Base-by-base conservation (phyloP, 2,888 invertebrate species). In the Eumacrocentrus americanus region DNA sequence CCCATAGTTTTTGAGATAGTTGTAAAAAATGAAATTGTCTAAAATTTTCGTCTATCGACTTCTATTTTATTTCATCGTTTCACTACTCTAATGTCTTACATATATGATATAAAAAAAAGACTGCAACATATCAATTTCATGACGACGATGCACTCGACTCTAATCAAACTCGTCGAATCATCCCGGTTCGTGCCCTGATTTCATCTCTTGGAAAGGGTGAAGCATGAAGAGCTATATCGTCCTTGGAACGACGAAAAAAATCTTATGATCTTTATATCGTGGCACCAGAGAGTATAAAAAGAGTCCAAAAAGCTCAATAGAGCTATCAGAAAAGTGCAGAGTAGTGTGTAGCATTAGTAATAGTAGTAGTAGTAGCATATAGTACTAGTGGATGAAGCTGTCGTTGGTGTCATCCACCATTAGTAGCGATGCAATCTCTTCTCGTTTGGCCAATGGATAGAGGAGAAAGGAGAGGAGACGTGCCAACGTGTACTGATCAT, bases 401-500 rank as follows among this genome's bases (percentile, higher is more conserved):
- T 52, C 37, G 35, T 38, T 12, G 50, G 65, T 65, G 60, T 68
- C 65, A 65, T 70, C 68, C 60, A 63, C 70, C 69, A 71, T 72
- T 72, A 73, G 68, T 60, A 44, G 52, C 65, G 70, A 73, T 68
- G 66, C 59, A 55, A 74, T 73, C 72, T 63, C 3, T 2, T 51
- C 35, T 57, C 60, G 57, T 56, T 56, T 53, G 34, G 18, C 50
- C 42, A 51, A 29, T 9, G 29, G 25, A 34, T 34, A n/a, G n/a
- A n/a, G n/a, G 46, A 35, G 38, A 38, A 54, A 58, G 53, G 34
- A 14, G 38, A 22, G 35, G 55, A 66, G 69, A 76, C 77, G 78
- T 77, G 78, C 71, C 70, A 74, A 67, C 46, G 35, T 61, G 67
- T 67, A 64, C 70, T 68, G 79, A 79, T 79, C 69, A 71, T 69